Conservation (phyloP, 2,113 vertebrate species). For the Amia ocellicauda region DNA sequence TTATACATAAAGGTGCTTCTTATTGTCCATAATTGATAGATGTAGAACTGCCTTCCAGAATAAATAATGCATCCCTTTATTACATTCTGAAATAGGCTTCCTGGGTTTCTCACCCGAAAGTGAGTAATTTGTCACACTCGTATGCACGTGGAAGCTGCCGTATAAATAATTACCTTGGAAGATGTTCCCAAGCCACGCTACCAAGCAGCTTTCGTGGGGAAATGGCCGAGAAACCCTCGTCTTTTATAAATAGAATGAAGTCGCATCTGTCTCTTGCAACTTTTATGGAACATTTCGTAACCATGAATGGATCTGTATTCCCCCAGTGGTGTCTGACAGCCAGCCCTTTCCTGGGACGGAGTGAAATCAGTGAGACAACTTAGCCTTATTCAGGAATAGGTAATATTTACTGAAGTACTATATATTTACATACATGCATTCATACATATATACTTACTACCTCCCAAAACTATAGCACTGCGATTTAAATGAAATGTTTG, state of each 20-base stretch:
- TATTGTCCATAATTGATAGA: slow-evolving; percentile 40
- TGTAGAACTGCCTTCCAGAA: slow-evolving; percentile 23
- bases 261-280: slow-evolving; percentile 38
- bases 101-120: slow-evolving; percentile 22
- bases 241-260: background rate
- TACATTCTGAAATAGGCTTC: slow-evolving; percentile 39
- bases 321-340: slow-evolving; percentile 16
- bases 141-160: slow-evolving; percentile 21
- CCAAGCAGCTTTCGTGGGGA: slow-evolving; percentile 8
- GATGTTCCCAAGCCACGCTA: slow-evolving; percentile 27
- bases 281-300: slow-evolving; percentile 45
- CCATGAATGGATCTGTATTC: slow-evolving; percentile 36
- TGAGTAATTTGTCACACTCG: slow-evolving; percentile 27
- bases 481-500: too few relatives aligned
- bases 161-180: slow-evolving; percentile 45
- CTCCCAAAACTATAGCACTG: too few relatives aligned
- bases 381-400: too few relatives aligned
- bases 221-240: background rate
- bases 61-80: slow-evolving; percentile 50
- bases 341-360: background rate
- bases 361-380: background rate
- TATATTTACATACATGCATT: too few relatives aligned
- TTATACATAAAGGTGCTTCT: slow-evolving; percentile 27
- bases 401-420: too few relatives aligned
- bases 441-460: too few relatives aligned